Conservation (phyloP, 2,888 invertebrate genomes). For the Noctua janthina region DNA sequence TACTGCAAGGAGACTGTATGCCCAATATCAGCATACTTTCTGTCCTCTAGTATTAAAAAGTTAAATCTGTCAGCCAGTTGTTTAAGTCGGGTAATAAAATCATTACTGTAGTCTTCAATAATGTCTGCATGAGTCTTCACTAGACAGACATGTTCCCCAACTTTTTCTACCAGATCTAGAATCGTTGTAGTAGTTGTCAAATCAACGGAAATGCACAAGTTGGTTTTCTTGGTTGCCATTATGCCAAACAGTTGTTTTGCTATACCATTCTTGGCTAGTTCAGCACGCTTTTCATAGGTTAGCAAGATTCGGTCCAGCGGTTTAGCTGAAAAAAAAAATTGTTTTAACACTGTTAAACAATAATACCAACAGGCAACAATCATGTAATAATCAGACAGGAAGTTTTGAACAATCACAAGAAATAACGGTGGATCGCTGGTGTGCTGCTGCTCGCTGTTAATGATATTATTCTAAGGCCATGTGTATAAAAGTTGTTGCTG, state of each 20-base stretch:
- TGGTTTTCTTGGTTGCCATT: conserved; percentile 96
- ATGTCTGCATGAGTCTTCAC: conserved; percentile 98
- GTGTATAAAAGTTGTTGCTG: too few species aligned
- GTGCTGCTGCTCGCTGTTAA: too few species aligned
- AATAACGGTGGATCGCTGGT: too few species aligned
- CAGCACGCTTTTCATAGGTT: conserved; percentile 91
- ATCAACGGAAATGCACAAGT: conserved; percentile 97
- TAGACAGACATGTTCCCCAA: conserved; percentile 96
- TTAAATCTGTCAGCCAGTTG: too few species aligned
- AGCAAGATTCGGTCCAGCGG: conserved; percentile 88
- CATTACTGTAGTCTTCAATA: conserved; percentile 93
- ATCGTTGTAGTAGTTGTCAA: conserved; percentile 93
- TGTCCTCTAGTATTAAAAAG: too few species aligned
- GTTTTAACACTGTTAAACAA: too few species aligned
- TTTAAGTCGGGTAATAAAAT: conserved; percentile 88
- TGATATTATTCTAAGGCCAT: too few species aligned
- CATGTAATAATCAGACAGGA: too few species aligned
- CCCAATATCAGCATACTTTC: too few species aligned
- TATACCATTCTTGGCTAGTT: conserved; percentile 90
- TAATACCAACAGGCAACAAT: too few species aligned
- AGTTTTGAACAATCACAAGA: too few species aligned
- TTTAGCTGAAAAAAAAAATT: conserved; percentile 72
- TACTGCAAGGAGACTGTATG: too few species aligned
- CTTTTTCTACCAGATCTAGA: conserved; percentile 92
- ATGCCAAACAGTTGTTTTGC: conserved; percentile 93